Conservation (phyloP, 2,888 invertebrate species). For the Scaptomyza flava region DNA sequence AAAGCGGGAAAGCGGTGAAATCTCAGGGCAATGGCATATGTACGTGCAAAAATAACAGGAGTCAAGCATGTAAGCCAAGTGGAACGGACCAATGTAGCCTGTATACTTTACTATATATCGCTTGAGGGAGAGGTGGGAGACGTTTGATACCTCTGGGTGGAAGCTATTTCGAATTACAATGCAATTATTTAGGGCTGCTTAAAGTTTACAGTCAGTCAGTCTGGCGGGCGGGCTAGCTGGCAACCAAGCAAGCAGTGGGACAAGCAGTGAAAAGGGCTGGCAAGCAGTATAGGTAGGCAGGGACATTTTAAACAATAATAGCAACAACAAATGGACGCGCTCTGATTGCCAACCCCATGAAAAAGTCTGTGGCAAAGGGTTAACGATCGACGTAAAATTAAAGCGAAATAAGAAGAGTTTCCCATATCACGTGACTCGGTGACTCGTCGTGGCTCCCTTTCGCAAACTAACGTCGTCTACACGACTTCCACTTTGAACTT, state of each 20-base stretch:
- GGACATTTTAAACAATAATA: slow-evolving; percentile 12
- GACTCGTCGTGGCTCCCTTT: slow-evolving; percentile 1
- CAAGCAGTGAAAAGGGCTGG: neutral
- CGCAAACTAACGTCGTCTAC: slow-evolving; percentile 36
- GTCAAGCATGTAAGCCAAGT: slow-evolving; percentile 60
- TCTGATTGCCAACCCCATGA: slow-evolving; percentile 61
- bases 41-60: slow-evolving; percentile 75
- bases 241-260: slow-evolving; percentile 10
- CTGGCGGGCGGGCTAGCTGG: slow-evolving; percentile 11
- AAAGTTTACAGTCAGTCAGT: slow-evolving; percentile 53
- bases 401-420: slow-evolving; percentile 65
- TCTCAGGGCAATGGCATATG: slow-evolving; percentile 37
- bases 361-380: slow-evolving; percentile 61
- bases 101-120: neutral
- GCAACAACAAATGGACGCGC: slow-evolving; percentile 48
- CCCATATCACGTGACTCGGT: slow-evolving; percentile 46
- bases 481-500: slow-evolving; percentile 72
- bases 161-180: slow-evolving; percentile 81
- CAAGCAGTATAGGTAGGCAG: neutral
- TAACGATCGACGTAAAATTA: slow-evolving; percentile 81
- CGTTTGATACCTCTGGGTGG: slow-evolving; percentile 44
- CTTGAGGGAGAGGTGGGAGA: neutral
- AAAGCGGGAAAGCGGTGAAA: neutral
- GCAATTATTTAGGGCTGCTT: slow-evolving; percentile 82
- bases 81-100: slow-evolving; percentile 8